A percentile compares a stretch with the other conserved stretches of the same genome.
Conservation (phyloP, 2,797 vertebrate species). For the Sebastes flavidus region DNA sequence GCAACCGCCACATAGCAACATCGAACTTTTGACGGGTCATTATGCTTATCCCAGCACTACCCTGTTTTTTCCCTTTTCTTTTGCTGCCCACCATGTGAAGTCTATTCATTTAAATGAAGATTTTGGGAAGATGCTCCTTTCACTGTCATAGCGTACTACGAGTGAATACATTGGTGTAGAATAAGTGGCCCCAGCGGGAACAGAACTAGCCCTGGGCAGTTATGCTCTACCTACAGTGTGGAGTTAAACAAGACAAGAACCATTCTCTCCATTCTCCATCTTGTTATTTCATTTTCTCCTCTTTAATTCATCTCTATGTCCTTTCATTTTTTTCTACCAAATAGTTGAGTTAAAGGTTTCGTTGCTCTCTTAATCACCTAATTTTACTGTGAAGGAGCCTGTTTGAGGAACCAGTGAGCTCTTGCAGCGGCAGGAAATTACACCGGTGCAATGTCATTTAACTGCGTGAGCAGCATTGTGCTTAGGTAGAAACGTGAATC, state of each 20-base stretch:
- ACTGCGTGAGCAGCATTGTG: conserved; percentile 44
- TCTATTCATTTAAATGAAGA: conserved; percentile 1
- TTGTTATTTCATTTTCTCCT: neutral
- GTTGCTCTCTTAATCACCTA: conserved; percentile 55
- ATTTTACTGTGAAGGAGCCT: conserved; percentile 46
- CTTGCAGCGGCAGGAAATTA: conserved; percentile 49
- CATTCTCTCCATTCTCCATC: neutral
- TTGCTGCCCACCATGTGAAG: neutral
- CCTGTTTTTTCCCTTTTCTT: neutral
- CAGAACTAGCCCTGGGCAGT: neutral
- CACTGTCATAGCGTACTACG: neutral
- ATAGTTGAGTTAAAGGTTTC: conserved; percentile 29
- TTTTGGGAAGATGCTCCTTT: neutral
- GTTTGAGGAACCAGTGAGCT: conserved; percentile 34
- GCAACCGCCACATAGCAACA: neutral
- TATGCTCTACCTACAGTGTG: neutral
- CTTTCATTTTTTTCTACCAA: neutral
- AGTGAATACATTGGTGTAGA: neutral
- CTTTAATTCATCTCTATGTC: conserved; percentile 10
- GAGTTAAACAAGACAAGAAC: conserved; percentile 17
- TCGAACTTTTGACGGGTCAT: neutral
- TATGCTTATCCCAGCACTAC: neutral
- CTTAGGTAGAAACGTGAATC: conserved; percentile 46
- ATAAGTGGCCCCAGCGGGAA: conserved; percentile 43
- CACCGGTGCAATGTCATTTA: conserved; percentile 48